phyloP scores from a whole-genome alignment of 2,888 invertebrate species.

The Therioaphis trifolii region DNA sequence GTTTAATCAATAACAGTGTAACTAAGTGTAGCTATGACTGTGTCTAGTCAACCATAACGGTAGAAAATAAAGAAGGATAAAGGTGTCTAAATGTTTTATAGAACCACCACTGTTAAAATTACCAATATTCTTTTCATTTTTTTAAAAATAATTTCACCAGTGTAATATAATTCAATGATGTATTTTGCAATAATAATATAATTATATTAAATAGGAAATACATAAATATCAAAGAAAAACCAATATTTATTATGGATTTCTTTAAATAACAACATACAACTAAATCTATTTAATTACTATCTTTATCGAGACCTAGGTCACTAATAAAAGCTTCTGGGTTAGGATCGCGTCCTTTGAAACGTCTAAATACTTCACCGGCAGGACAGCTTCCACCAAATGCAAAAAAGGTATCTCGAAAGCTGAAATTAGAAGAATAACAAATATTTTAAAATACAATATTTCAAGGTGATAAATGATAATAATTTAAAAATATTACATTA shows the following conservation, averaged over 20 bases:
- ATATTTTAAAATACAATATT: conserved; percentile 16
- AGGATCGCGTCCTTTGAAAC: conserved; percentile 92
- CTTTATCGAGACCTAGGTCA: conserved; percentile 70
- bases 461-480: neutral
- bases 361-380: conserved; percentile 86
- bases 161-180: conserved; percentile 14
- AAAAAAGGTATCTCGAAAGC: conserved; percentile 84
- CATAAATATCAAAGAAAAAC: conserved; percentile 8
- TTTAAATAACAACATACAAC: conserved; percentile 36
- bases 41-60: conserved; percentile 38
- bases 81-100: neutral
- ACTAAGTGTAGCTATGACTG: conserved; percentile 45
- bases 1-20: conserved; percentile 57
- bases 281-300: conserved; percentile 51
- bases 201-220: conserved; percentile 52
- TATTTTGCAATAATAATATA: conserved; percentile 14
- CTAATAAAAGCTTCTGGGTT: conserved; percentile 83
- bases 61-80: neutral
- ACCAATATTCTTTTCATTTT: neutral
- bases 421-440: conserved; percentile 61
- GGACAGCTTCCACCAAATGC: conserved; percentile 84
- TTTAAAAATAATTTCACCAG: neutral
- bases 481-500: conserved; percentile 65
- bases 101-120: neutral
- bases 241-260: conserved; percentile 22